Base-by-base conservation (phyloP, 2,113 vertebrate genomes). In the Eira barbara region DNA sequence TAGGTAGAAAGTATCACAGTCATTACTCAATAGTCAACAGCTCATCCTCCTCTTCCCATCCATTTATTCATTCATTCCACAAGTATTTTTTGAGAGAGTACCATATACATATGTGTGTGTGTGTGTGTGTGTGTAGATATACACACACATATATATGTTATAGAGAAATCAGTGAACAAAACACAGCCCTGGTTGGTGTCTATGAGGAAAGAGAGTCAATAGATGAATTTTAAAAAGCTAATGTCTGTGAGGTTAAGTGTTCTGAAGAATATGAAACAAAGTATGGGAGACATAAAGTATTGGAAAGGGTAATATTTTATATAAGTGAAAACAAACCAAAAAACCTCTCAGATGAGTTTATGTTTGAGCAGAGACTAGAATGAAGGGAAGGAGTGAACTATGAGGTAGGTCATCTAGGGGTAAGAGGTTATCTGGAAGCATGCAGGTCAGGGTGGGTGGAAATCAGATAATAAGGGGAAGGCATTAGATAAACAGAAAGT, bases 401-500 rank as follows among this genome's bases (percentile, higher is more conserved):
- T 2, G 12, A 82, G 23, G 3, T 10, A 87, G 23, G 2, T 10
- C 17, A 23, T 81, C 29, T 79, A 55, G 9, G 27, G 13, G 7
- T 45, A n/a, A 92, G 27, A 61, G 11, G 3, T 4, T 27, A 42
- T 45, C 18, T 45, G 39, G 13, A 4, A 80, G 31, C 2, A 18
- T 36, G 15, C 34, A 82, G 47, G 3, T 27, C 13, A 31, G 42
- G 42, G 39, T 17, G 21, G 11, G 3, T 29, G 2, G 2, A 86
- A 82, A 42, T 39, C 0, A 63, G 15, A 49, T 14, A 71, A 84
- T 7, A 83, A 11, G 2, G 2, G 18, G 34, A n/a, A 76, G 12
- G 45, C 0, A 31, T 7, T 3, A 65, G 47, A 73, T 6, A 55
- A 12, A 34, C 2, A 11, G 3, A 13, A 14, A 18, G 3, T 63